Evolutionary conservation across 2,797 vertebrate species (phyloP).

Genomic region (Lagorchestes hirsutus): DNA sequence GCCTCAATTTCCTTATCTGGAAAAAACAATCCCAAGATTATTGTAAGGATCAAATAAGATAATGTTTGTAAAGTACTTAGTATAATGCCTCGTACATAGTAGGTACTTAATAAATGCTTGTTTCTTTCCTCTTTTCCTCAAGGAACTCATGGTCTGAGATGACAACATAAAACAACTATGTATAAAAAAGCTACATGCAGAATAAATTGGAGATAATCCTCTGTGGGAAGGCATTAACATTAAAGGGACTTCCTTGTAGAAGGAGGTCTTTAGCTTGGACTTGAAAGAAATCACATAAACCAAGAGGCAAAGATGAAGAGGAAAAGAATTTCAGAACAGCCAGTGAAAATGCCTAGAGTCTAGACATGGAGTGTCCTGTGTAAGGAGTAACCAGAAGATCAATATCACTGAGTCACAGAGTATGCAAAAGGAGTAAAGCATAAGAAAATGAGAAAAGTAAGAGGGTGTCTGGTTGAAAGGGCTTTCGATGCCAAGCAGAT

Average conservation of each 20-base stretch:
- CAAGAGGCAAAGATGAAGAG: background rate
- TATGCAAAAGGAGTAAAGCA: background rate
- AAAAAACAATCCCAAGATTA: background rate
- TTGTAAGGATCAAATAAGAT: background rate
- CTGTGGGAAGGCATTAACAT: background rate
- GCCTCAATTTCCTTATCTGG: background rate
- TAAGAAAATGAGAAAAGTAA: background rate
- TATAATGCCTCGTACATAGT: background rate
- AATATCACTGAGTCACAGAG: background rate
- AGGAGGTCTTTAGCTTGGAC: background rate
- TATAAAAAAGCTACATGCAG: background rate
- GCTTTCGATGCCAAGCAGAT: background rate
- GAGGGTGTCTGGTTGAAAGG: background rate
- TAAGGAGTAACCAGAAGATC: background rate
- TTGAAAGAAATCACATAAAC: background rate
- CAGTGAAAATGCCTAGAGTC: background rate
- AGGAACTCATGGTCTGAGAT: background rate
- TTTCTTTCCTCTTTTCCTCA: background rate
- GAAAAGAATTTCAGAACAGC: background rate
- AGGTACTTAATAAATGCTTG: background rate
- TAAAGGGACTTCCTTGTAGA: background rate
- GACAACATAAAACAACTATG: background rate
- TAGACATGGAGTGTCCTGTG: background rate
- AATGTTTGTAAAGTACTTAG: background rate
- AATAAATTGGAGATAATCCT: background rate